Conservation (phyloP, 2,888 invertebrate species). For the Papilio demoleus region DNA sequence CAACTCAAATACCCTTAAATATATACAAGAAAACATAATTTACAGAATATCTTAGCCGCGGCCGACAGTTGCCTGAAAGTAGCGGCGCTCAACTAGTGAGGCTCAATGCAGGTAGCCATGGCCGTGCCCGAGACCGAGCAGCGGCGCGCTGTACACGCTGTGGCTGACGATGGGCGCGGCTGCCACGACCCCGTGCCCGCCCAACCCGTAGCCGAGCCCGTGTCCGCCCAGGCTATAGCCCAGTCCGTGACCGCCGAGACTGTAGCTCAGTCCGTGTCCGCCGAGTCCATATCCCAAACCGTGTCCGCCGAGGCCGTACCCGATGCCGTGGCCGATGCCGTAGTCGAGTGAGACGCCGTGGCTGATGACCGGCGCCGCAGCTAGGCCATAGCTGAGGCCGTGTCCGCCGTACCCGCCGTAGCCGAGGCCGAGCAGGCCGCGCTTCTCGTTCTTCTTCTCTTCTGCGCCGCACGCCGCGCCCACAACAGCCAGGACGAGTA, state of each 20-base stretch:
- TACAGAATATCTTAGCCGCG: not conserved
- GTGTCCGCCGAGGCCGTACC: slow-evolving; percentile 52
- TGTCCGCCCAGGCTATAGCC: slow-evolving; percentile 51
- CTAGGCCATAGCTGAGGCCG: slow-evolving; percentile 68
- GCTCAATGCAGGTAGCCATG: slow-evolving; percentile 52
- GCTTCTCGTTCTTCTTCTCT: slow-evolving; percentile 77
- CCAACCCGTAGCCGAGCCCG: slow-evolving; percentile 48
- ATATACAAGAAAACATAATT: slow-evolving; percentile 30
- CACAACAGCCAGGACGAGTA: slow-evolving; percentile 60
- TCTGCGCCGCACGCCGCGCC: slow-evolving; percentile 66
- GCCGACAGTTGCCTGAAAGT: not conserved
- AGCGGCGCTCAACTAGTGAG: not conserved
- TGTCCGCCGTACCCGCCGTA: slow-evolving; percentile 58
- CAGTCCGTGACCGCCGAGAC: slow-evolving; percentile 48
- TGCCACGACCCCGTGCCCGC: slow-evolving; percentile 43
- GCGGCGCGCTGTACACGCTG: slow-evolving; percentile 48
- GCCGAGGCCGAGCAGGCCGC: slow-evolving; percentile 76
- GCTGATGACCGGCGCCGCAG: slow-evolving; percentile 46
- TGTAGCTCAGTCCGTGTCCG: slow-evolving; percentile 49
- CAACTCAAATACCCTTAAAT: slow-evolving; percentile 32
- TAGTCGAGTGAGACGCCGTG: slow-evolving; percentile 47
- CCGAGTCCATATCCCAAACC: slow-evolving; percentile 50
- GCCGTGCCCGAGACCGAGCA: slow-evolving; percentile 57
- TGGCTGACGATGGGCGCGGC: slow-evolving; percentile 51
- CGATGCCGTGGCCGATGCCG: slow-evolving; percentile 53